These are phyloP conservation scores for Micoletzkya japonica DNA, from an alignment of 2,888 invertebrate species.

Conservation along the genomic window DNA sequence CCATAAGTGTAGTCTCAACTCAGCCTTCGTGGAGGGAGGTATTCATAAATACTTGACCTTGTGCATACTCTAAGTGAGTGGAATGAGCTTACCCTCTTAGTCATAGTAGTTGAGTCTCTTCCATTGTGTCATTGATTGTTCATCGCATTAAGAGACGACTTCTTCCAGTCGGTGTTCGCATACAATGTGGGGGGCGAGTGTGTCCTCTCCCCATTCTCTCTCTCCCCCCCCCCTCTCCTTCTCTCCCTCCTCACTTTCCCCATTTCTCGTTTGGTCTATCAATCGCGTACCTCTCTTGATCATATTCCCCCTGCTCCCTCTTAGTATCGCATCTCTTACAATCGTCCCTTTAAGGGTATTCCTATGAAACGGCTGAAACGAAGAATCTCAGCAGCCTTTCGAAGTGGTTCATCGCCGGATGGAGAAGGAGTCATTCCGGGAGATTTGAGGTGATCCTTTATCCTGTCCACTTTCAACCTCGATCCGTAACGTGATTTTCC, in stretches of 20 bases:
- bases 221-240: conserved; percentile 13
- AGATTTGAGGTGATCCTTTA: background rate
- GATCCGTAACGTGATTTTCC: background rate
- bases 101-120: too few species aligned
- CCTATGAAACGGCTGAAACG: conserved; percentile 58
- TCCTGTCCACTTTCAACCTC: background rate
- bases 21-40: too few species aligned
- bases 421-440: conserved; percentile 6
- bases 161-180: conserved; percentile 8
- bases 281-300: background rate
- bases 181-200: conserved; percentile 12
- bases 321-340: background rate
- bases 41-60: too few species aligned
- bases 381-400: conserved; percentile 50
- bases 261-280: conserved; percentile 12
- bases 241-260: background rate
- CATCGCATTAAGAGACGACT: too few species aligned
- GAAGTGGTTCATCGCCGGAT: conserved; percentile 30
- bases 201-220: conserved; percentile 13
- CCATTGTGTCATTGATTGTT: too few species aligned
- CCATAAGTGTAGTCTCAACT: too few species aligned
- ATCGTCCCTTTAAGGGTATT: background rate
- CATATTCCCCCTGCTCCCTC: background rate
- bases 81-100: too few species aligned
- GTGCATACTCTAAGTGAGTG: too few species aligned